A percentile compares a stretch with the other conserved stretches of the same genome.
These are phyloP conservation scores for Atta texana DNA, from an alignment of 1,140 invertebrate species.

Conservation along the genomic window DNA sequence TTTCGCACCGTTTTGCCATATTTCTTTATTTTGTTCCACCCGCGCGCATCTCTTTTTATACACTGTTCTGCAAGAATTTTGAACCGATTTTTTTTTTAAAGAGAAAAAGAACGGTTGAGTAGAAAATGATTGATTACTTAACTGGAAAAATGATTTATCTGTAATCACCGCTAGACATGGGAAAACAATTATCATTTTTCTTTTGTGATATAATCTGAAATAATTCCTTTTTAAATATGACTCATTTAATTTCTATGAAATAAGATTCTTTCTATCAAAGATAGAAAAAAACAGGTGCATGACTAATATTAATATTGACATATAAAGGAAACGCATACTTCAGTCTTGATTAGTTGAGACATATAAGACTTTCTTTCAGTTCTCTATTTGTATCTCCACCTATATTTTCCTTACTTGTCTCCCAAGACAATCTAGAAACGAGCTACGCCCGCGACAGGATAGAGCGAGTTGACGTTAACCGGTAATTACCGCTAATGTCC, in stretches of 20 bases:
- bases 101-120: background rate
- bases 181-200: conserved; percentile 10
- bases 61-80: conserved; percentile 22
- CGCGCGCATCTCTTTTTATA: conserved; percentile 6
- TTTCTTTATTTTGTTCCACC: conserved; percentile 34
- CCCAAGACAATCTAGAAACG: conserved; percentile 61
- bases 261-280: background rate
- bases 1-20: conserved; percentile 45
- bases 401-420: conserved; percentile 48
- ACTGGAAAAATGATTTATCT: background rate
- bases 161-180: background rate
- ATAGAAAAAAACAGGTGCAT: background rate
- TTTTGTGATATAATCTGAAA: background rate
- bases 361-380: conserved; percentile 15
- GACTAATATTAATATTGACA: background rate
- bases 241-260: background rate
- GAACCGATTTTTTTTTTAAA: background rate
- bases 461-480: conserved; percentile 63
- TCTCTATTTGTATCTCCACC: conserved; percentile 8
- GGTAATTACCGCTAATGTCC: conserved; percentile 74
- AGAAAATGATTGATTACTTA: background rate
- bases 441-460: conserved; percentile 45
- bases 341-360: background rate
- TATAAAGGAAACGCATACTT: background rate
- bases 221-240: background rate